Conservation (phyloP, 2,113 vertebrate genomes). For the Tetraodon nigroviridis region DNA sequence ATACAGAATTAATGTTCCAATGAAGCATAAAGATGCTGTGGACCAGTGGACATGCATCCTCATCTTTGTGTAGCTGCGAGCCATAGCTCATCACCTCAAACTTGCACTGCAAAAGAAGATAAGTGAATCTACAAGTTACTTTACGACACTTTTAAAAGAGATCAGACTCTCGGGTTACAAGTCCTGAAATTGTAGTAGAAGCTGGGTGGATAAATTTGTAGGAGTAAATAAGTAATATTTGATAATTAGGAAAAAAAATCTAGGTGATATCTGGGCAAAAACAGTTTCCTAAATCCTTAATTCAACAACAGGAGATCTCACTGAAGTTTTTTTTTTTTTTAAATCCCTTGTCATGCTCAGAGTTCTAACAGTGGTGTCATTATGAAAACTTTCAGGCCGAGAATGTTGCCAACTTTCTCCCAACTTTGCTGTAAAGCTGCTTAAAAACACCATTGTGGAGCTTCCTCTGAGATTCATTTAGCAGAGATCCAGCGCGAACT, state of each 20-base stretch:
- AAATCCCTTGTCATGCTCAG: neutral
- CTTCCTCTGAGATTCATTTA: conserved; percentile 5
- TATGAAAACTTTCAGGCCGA: neutral
- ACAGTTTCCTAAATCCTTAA: too few species aligned
- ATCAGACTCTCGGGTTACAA: too few species aligned
- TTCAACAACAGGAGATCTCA: neutral
- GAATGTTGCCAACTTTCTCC: conserved; percentile 1
- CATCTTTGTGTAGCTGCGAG: conserved; percentile 2
- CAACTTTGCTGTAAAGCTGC: neutral
- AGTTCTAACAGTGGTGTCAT: neutral
- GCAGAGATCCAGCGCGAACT: neutral
- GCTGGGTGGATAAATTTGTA: neutral
- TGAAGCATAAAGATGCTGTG: conserved; percentile 54
- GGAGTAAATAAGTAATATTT: neutral
- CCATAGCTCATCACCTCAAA: too few species aligned
- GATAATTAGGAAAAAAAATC: too few species aligned
- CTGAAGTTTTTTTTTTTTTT: neutral
- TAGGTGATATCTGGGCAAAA: too few species aligned
- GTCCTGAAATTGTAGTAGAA: too few species aligned
- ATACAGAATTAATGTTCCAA: conserved; percentile 56
- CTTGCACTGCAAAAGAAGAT: too few species aligned
- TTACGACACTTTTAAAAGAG: too few species aligned
- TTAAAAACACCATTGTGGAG: neutral
- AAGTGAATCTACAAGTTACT: too few species aligned
- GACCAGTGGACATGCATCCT: conserved; percentile 50